These are phyloP conservation scores for Phataginus tricuspis DNA, from an alignment of 2,797 vertebrate genomes.

Conservation along the genomic window DNA sequence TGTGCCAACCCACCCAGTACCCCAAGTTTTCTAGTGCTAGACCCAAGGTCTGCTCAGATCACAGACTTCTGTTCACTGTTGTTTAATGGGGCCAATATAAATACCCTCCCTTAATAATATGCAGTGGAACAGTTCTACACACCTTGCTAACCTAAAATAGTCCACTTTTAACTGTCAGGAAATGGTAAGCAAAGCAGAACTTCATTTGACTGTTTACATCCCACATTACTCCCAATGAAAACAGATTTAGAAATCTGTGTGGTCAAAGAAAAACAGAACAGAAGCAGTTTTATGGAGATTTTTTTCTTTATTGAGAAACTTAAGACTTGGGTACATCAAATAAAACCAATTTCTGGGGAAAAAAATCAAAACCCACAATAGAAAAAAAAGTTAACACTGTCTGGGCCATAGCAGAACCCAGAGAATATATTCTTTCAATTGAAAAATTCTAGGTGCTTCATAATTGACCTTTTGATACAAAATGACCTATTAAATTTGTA, in stretches of 20 bases:
- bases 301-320: constrained; percentile 88
- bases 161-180: not conserved
- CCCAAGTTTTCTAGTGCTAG: not conserved
- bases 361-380: constrained; percentile 80
- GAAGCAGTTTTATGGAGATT: constrained; percentile 43
- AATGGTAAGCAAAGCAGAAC: not conserved
- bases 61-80: not conserved
- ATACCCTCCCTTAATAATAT: not conserved
- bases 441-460: constrained; percentile 80
- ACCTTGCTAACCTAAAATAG: not conserved
- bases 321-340: constrained; percentile 83
- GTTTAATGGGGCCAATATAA: not conserved
- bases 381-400: constrained; percentile 71
- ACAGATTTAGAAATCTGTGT: constrained; percentile 31
- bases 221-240: constrained; percentile 5
- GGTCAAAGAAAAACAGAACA: not conserved
- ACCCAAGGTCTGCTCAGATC: not conserved
- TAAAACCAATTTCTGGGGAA: constrained; percentile 82
- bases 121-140: not conserved
- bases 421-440: constrained; percentile 77
- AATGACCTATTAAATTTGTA: constrained; percentile 83
- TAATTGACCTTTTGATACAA: constrained; percentile 85
- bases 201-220: not conserved
- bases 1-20: not conserved
- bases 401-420: constrained; percentile 77